Evolutionary conservation across 2,113 vertebrate genomes (phyloP).

Genomic region (Megalops atlanticus): DNA sequence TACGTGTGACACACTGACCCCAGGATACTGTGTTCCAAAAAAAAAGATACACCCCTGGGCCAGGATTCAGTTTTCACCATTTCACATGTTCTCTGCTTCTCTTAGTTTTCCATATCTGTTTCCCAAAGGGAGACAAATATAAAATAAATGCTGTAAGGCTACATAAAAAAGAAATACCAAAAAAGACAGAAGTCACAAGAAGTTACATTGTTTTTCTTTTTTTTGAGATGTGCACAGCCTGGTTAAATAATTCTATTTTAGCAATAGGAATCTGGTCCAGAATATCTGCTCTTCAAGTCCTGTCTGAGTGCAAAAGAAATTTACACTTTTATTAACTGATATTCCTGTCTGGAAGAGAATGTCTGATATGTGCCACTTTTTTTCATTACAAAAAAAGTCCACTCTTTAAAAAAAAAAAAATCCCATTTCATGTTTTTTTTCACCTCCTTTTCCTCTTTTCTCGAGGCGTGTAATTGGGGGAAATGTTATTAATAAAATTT

Average conservation of each 20-base stretch:
- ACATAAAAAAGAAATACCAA: not conserved
- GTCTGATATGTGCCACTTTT: not conserved
- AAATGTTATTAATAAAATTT: constrained; percentile 34
- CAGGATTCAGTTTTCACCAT: not conserved
- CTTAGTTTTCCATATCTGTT: not conserved
- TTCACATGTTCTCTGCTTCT: too few species aligned
- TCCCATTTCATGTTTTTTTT: not conserved
- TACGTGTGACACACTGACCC: too few species aligned
- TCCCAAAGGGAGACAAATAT: not conserved
- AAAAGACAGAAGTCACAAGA: not conserved
- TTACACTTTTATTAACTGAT: constrained; percentile 17
- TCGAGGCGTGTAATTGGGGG: constrained; percentile 36
- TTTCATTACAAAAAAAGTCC: constrained; percentile 9
- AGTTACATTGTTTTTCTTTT: not conserved
- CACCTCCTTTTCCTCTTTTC: constrained; percentile 14
- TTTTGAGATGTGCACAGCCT: not conserved
- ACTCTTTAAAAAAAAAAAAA: not conserved
- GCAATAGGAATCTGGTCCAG: not conserved
- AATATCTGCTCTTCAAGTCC: not conserved
- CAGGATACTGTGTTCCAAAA: too few species aligned
- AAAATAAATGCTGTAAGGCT: not conserved
- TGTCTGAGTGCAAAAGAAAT: not conserved
- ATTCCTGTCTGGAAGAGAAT: not conserved
- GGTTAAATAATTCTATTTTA: not conserved
- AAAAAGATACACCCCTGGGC: not conserved